Conservation (phyloP, 2,797 vertebrate genomes). For the Microctenopoma lineatum region DNA sequence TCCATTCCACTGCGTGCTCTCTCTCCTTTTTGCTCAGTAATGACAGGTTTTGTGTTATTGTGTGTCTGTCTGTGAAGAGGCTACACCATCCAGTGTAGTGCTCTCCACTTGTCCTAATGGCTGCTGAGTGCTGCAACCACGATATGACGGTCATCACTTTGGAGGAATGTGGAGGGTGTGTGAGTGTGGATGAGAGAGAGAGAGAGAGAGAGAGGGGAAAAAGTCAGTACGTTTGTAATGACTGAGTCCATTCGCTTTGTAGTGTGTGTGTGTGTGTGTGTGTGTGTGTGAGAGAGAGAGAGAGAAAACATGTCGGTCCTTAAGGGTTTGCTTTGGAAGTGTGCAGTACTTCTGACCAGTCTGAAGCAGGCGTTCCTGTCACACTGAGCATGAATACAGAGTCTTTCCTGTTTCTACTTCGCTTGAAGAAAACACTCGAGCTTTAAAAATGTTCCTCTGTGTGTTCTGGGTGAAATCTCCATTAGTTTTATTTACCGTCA, state of each 20-base stretch:
- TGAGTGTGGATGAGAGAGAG: constrained; percentile 42
- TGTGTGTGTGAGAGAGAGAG: constrained; percentile 6
- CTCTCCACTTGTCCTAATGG: constrained; percentile 77
- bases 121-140: constrained; percentile 65
- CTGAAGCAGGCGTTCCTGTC: constrained; percentile 18
- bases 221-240: constrained; percentile 42
- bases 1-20: constrained; percentile 43
- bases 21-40: constrained; percentile 55
- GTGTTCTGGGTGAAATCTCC: too few relatives aligned
- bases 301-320: constrained; percentile 11
- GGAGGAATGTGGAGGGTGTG: constrained; percentile 64
- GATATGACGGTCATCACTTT: constrained; percentile 72
- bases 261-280: constrained; percentile 8
- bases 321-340: constrained; percentile 57
- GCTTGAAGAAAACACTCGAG: neutral
- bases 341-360: constrained; percentile 28
- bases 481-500: too few relatives aligned
- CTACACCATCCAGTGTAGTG: constrained; percentile 70
- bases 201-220: constrained; percentile 21
- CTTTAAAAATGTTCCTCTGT: too few relatives aligned
- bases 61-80: constrained; percentile 73
- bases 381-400: constrained; percentile 12
- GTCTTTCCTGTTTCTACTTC: neutral
- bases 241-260: constrained; percentile 34
- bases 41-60: constrained; percentile 78